These are phyloP conservation scores for Halocynthia roretzi DNA, from an alignment of 23 tunicate genomes.

Conservation along the genomic window DNA sequence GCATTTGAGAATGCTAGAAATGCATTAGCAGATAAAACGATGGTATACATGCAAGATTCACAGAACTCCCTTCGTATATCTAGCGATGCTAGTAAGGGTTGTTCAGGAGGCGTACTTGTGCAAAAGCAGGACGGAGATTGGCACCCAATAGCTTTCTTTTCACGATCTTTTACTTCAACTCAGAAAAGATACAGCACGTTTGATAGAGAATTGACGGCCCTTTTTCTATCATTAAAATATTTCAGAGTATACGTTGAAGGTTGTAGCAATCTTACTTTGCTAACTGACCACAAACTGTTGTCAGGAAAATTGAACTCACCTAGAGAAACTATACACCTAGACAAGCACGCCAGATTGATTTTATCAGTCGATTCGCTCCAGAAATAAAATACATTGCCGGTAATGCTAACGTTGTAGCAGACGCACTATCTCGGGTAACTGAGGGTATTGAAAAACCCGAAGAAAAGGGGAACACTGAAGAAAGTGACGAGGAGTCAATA, in stretches of 20 bases:
- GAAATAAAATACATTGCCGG: conserved; percentile 5
- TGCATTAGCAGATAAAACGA: not conserved
- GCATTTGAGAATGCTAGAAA: not conserved
- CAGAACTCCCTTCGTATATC: not conserved
- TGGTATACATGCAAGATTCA: not conserved
- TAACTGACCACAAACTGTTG: no score
- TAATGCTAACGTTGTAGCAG: conserved; percentile 16
- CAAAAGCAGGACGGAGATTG: not conserved
- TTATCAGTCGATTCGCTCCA: conserved; percentile 3
- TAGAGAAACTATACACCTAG: not conserved
- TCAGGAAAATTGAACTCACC: no score
- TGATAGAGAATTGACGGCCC: no score
- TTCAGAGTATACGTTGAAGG: no score
- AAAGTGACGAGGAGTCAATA: no score
- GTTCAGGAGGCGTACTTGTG: conserved; percentile 9
- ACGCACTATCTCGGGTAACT: conserved; percentile 14
- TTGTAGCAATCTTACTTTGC: no score
- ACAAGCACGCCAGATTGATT: conserved; percentile 6
- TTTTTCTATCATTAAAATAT: no score
- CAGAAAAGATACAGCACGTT: conserved; percentile 14
- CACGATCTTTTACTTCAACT: not conserved
- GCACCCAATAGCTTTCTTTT: conserved; percentile 28
- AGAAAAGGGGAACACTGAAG: no score
- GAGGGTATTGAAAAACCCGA: no score
- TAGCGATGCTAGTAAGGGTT: not conserved